Evolutionary conservation across 2,888 invertebrate genomes (phyloP).

Genomic region (Ptychoptera albimana): DNA sequence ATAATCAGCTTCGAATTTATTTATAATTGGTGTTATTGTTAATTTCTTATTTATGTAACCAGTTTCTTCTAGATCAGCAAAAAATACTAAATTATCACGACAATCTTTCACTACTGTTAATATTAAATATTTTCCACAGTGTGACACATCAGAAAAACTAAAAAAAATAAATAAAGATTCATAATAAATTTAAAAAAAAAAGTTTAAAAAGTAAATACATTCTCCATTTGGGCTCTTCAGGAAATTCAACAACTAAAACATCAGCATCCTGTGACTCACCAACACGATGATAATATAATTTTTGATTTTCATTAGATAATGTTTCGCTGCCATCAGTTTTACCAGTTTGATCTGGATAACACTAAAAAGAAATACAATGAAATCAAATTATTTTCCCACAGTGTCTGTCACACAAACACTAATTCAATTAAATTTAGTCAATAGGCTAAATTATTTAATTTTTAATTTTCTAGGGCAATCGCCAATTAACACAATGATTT

Average conservation of each 20-base stretch:
- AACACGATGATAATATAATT: slow-evolving; percentile 80
- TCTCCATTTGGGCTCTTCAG: slow-evolving; percentile 81
- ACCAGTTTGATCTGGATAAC: slow-evolving; percentile 65
- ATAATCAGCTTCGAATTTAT: slow-evolving; percentile 85
- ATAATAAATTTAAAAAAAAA: slow-evolving; percentile 5
- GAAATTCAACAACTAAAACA: slow-evolving; percentile 75
- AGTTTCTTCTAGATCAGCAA: slow-evolving; percentile 54
- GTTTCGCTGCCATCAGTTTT: slow-evolving; percentile 89
- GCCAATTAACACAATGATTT: background rate
- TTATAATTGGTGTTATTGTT: slow-evolving; percentile 63
- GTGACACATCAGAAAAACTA: slow-evolving; percentile 72
- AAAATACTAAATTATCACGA: slow-evolving; percentile 80
- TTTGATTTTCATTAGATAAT: slow-evolving; percentile 73
- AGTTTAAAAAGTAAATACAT: slow-evolving; percentile 38
- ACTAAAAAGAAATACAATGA: slow-evolving; percentile 33
- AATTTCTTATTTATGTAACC: slow-evolving; percentile 46
- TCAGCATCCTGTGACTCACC: slow-evolving; percentile 78
- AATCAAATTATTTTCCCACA: slow-evolving; percentile 3
- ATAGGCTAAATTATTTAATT: too few species aligned
- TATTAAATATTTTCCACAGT: slow-evolving; percentile 83
- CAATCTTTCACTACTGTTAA: slow-evolving; percentile 75
- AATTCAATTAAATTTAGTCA: too few species aligned
- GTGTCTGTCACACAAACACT: too few species aligned
- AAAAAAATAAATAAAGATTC: slow-evolving; percentile 15
- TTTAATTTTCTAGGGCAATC: background rate